These are phyloP conservation scores for Biston stratarius DNA, from an alignment of 2,888 invertebrate genomes.

Conservation along the genomic window DNA sequence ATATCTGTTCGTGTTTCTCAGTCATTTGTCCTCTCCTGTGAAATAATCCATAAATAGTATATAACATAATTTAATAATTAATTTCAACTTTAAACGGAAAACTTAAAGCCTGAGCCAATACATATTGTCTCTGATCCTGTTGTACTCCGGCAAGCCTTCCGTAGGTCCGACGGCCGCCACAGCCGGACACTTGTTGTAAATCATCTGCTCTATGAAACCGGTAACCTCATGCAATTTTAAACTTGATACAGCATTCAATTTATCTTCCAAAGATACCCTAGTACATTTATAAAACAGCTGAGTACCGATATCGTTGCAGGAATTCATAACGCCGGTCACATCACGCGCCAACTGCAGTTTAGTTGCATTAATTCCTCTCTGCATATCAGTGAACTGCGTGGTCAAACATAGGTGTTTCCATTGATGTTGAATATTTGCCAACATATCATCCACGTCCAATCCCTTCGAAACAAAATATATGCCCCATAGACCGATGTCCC, in stretches of 20 bases:
- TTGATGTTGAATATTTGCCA: conserved; percentile 64
- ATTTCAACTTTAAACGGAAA: conserved; percentile 13
- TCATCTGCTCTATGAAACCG: conserved; percentile 53
- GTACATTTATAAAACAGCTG: conserved; percentile 63
- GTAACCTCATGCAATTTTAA: conserved; percentile 41
- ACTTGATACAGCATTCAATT: neutral
- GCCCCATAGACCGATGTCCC: conserved; percentile 80
- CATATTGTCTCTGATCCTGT: conserved; percentile 62
- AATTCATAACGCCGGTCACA: conserved; percentile 57
- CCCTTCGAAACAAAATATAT: conserved; percentile 70
- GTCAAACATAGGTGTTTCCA: conserved; percentile 73
- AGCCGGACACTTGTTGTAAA: conserved; percentile 76
- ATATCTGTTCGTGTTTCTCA: too few relatives aligned
- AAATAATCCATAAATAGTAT: too few relatives aligned
- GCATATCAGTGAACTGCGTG: conserved; percentile 56
- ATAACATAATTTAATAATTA: neutral
- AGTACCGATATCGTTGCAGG: conserved; percentile 68
- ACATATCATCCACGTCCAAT: conserved; percentile 68
- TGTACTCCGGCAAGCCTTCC: conserved; percentile 75
- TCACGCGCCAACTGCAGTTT: conserved; percentile 60
- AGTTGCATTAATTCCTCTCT: conserved; percentile 64
- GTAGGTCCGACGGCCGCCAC: conserved; percentile 75
- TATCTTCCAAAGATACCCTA: conserved; percentile 50
- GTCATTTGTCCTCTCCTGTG: too few relatives aligned
- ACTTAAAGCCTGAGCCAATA: conserved; percentile 70